A percentile compares a stretch with the other conserved stretches of the same genome.
Evolutionary conservation across 2,888 invertebrate genomes (phyloP).

Genomic region (Marronus borbonicus): DNA sequence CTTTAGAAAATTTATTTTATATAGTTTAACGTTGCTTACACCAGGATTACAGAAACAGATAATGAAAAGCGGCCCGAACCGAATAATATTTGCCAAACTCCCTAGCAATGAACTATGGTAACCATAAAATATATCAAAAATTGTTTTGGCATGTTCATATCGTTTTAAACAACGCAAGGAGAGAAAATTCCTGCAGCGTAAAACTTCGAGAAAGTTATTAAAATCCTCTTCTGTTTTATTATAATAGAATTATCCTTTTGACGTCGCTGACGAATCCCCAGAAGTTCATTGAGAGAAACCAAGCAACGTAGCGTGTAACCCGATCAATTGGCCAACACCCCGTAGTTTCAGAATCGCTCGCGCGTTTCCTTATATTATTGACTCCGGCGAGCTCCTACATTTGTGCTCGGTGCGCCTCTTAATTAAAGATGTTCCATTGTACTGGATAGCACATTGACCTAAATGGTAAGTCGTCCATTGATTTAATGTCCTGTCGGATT

Average conservation of each 20-base stretch:
- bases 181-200: no score
- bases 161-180: no score
- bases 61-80: no score
- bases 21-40: no score
- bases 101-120: no score
- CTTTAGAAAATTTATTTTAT: no score
- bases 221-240: not conserved
- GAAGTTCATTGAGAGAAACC: not conserved
- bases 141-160: no score
- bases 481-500: constrained; percentile 24
- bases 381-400: no score
- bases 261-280: not conserved
- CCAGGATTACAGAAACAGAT: no score
- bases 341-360: constrained; percentile 10
- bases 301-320: not conserved
- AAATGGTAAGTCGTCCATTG: constrained; percentile 28
- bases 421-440: constrained; percentile 40
- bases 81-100: no score
- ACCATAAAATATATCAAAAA: no score
- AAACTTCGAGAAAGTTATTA: not conserved
- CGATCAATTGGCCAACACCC: constrained; percentile 29
- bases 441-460: not conserved
- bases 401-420: not conserved
- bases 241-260: not conserved
- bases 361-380: constrained; percentile 13